phyloP scores from a whole-genome alignment of 2,797 vertebrate genomes.

The Rousettus madagascariensis region DNA sequence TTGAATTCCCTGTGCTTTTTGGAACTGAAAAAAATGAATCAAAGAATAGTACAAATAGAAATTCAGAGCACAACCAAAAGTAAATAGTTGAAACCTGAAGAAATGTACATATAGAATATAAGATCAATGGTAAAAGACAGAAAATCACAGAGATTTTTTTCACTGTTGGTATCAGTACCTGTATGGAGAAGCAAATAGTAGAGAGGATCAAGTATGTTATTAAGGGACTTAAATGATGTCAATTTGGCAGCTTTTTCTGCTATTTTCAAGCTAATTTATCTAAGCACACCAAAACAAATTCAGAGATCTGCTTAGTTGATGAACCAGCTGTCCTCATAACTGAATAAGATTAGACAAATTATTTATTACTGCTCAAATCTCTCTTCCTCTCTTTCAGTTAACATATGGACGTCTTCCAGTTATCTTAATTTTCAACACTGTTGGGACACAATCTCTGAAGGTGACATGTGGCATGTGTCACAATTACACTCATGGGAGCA shows the following conservation, averaged over 20 bases:
- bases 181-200: neutral
- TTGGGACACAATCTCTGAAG: constrained; percentile 77
- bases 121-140: neutral
- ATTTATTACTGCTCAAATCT: constrained; percentile 69
- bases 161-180: neutral
- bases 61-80: neutral
- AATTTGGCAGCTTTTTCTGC: constrained; percentile 1
- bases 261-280: constrained; percentile 56
- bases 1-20: neutral
- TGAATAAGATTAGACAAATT: constrained; percentile 63
- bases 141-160: neutral
- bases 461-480: constrained; percentile 77
- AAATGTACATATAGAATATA: neutral
- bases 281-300: constrained; percentile 63
- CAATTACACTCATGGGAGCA: constrained; percentile 75
- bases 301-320: constrained; percentile 55
- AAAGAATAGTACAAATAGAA: neutral
- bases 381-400: constrained; percentile 58
- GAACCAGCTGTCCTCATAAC: constrained; percentile 56
- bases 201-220: neutral
- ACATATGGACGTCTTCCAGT: constrained; percentile 78
- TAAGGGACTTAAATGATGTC: neutral
- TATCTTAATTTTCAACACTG: constrained; percentile 81
- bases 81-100: neutral
- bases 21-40: neutral